A percentile compares a stretch with the other conserved stretches of the same genome.
Evolutionary conservation across 2,797 vertebrate genomes (phyloP).

Genomic region (Macroramphosus scolopax): DNA sequence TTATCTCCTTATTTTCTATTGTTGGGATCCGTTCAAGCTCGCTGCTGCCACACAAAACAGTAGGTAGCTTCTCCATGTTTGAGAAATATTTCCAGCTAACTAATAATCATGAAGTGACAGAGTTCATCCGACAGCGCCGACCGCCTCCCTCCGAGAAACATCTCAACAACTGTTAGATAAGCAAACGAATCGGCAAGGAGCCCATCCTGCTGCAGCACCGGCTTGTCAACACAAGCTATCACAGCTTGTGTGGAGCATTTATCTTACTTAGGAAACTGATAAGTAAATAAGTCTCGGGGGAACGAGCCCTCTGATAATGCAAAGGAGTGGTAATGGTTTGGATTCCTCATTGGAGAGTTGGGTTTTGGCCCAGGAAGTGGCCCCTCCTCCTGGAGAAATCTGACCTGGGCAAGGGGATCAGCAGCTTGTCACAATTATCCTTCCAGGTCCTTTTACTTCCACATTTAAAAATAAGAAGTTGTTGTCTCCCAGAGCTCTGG

Average conservation of each 20-base stretch:
- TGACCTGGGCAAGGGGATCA: constrained; percentile 54
- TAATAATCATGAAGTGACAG: too few relatives aligned
- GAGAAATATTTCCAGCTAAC: too few relatives aligned
- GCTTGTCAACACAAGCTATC: constrained; percentile 49
- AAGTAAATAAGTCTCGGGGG: constrained; percentile 55
- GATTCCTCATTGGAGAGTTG: constrained; percentile 49
- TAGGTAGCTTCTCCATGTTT: constrained; percentile 14
- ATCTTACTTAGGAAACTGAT: constrained; percentile 58
- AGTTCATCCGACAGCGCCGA: constrained; percentile 26
- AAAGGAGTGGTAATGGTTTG: constrained; percentile 35
- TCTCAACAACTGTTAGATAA: constrained; percentile 27
- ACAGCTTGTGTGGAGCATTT: constrained; percentile 53
- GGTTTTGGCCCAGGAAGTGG: constrained; percentile 61
- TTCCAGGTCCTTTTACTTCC: constrained; percentile 54
- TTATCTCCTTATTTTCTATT: constrained; percentile 31
- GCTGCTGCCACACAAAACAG: constrained; percentile 21
- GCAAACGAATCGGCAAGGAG: constrained; percentile 26
- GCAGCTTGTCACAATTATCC: constrained; percentile 68
- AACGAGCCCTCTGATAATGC: constrained; percentile 37
- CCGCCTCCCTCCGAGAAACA: constrained; percentile 24
- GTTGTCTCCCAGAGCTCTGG: constrained; percentile 32
- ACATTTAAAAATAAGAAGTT: constrained; percentile 16
- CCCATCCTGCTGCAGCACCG: constrained; percentile 32
- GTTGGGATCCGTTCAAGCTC: constrained; percentile 30
- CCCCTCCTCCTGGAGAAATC: constrained; percentile 54